Evolutionary conservation across 2,797 vertebrate species (phyloP).

Genomic region (Martes flavigula): DNA sequence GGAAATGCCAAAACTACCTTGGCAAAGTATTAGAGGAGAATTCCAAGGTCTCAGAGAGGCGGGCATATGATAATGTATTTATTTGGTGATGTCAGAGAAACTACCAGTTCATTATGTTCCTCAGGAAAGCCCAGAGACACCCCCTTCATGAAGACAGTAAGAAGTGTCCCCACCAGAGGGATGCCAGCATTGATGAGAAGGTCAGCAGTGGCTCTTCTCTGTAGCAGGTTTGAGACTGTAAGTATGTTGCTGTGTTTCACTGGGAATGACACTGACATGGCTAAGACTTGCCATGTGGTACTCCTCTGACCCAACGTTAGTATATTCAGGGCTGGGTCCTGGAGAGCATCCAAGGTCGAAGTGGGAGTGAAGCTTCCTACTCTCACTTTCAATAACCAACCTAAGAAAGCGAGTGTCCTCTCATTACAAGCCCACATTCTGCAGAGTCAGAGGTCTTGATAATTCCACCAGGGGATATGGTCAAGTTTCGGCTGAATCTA

Average conservation of each 20-base stretch:
- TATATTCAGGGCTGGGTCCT: neutral
- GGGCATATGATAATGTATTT: neutral
- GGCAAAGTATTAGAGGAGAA: neutral
- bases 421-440: neutral
- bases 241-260: neutral
- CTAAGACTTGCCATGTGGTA: neutral
- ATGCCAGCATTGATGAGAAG: neutral
- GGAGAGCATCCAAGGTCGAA: neutral
- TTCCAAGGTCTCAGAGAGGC: neutral
- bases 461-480: neutral
- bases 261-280: neutral
- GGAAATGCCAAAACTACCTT: constrained; percentile 9
- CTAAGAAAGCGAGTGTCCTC: neutral
- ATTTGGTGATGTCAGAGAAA: neutral
- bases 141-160: neutral
- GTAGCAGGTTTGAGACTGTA: neutral
- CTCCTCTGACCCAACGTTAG: neutral
- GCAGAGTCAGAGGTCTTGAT: neutral
- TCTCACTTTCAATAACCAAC: neutral
- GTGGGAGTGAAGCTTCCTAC: neutral
- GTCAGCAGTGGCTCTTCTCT: neutral
- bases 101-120: neutral
- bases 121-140: neutral
- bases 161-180: neutral
- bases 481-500: neutral